Evolutionary conservation across 2,797 vertebrate species (phyloP).

Genomic region (Tapera naevia): DNA sequence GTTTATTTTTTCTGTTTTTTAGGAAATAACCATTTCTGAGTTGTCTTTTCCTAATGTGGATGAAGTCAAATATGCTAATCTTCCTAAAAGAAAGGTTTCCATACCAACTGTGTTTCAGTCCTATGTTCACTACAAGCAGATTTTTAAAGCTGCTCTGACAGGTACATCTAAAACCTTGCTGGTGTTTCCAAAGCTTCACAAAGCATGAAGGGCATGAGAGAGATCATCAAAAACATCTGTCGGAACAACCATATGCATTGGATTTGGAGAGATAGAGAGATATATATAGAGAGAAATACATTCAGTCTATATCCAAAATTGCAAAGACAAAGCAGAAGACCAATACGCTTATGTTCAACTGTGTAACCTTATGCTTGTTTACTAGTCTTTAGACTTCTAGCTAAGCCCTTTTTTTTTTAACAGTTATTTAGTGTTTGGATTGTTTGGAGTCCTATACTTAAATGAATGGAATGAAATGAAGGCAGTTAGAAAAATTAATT

Average conservation of each 20-base stretch:
- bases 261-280: not conserved
- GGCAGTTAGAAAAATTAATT: not conserved
- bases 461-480: not conserved
- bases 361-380: not conserved
- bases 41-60: slow-evolving; percentile 72
- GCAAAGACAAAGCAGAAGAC: not conserved
- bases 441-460: not conserved
- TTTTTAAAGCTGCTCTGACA: slow-evolving; percentile 76
- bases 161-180: slow-evolving; percentile 59
- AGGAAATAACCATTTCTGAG: slow-evolving; percentile 66
- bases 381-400: not conserved
- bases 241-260: not conserved
- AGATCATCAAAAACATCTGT: not conserved
- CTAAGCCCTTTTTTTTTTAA: not conserved
- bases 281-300: not conserved
- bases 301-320: not conserved
- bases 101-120: slow-evolving; percentile 76
- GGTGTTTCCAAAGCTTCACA: not conserved
- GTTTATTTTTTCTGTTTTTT: not conserved
- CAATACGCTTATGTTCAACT: not conserved
- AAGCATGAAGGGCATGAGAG: not conserved
- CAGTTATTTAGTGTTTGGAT: not conserved
- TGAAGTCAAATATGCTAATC: slow-evolving; percentile 12
- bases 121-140: slow-evolving; percentile 75
- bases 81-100: slow-evolving; percentile 70